Base-by-base conservation (phyloP, 2,113 vertebrate species). In the Rana temporaria region DNA sequence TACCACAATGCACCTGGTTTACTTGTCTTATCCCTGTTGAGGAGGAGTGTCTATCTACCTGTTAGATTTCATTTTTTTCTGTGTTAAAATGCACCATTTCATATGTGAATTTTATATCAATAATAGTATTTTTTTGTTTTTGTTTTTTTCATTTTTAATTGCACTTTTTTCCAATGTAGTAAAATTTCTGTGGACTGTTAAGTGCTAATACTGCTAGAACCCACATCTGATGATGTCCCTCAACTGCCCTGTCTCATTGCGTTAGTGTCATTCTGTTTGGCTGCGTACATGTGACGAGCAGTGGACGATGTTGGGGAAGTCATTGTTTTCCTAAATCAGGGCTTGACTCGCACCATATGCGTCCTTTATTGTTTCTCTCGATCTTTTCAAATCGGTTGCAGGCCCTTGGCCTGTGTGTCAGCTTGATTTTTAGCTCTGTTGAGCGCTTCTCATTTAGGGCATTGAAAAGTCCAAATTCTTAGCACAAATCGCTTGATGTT, bases 81-180 rank as follows among this genome's bases (percentile, higher is more conserved):
- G 55, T 63, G 30, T 74, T 34, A 75, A 59, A 59, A 22, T 26
- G 48, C 69, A 66, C 38, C 48, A 56, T 66, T 81, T 83, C 66
- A 53, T 83, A 83, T 76, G 70, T 83, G 53, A 75, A 60, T 83
- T 76, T 83, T 76, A 6, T 7, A 68, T 68, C 79, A 68, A 71
- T 75, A 82, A 57, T 72, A 5, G 59, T 24, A n/a, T 75, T 56
- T 22, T 53, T 67, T 11, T 5, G 34, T 79, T 76, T 82, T 66
- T 78, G 76, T 63, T 71, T 88, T 87, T 71, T 19, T 17, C 17
- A 30, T 53, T 24, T 56, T 66, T 88, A 83, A 90, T 90, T 84
- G 87, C 91, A 91, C 90, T 94, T 93, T 91, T 82, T 72, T 84
- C 26, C 88, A 77, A 86, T 85, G 84, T 84, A 66, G 79, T 72